Conservation (phyloP, 2,797 vertebrate species). For the Scolopax bukidnonensis region DNA sequence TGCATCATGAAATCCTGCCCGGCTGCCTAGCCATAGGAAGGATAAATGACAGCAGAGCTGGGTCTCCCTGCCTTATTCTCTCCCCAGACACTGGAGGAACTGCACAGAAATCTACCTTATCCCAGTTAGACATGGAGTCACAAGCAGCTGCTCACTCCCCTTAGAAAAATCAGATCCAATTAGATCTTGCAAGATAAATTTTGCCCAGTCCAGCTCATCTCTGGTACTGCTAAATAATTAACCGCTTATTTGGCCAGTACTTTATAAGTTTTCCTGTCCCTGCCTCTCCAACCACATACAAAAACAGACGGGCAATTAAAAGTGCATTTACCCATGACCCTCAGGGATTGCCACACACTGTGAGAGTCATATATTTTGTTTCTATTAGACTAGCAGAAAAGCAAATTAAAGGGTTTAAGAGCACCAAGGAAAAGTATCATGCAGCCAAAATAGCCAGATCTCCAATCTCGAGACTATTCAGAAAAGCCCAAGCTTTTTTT, state of each 20-base stretch:
- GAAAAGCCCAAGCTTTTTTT: not conserved
- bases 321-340: slow-evolving; percentile 19
- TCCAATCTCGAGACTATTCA: not conserved
- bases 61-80: not conserved
- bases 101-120: not conserved
- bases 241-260: slow-evolving; percentile 4
- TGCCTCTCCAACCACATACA: not conserved
- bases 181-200: not conserved
- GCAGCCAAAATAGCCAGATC: not conserved
- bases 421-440: not conserved
- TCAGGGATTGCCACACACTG: not conserved
- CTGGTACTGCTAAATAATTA: slow-evolving; percentile 43
- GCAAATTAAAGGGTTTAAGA: not conserved
- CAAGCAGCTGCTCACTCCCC: not conserved
- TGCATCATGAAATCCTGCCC: not conserved
- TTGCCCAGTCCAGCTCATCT: not conserved
- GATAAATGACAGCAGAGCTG: not conserved
- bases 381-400: not conserved
- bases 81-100: not conserved
- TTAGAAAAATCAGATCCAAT: not conserved
- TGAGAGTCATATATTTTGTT: not conserved
- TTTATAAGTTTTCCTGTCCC: not conserved
- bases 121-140: not conserved
- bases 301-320: slow-evolving; percentile 14
- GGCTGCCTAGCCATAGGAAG: not conserved